Base-by-base conservation (phyloP, 2,797 vertebrate species). In the Apogon talboti region DNA sequence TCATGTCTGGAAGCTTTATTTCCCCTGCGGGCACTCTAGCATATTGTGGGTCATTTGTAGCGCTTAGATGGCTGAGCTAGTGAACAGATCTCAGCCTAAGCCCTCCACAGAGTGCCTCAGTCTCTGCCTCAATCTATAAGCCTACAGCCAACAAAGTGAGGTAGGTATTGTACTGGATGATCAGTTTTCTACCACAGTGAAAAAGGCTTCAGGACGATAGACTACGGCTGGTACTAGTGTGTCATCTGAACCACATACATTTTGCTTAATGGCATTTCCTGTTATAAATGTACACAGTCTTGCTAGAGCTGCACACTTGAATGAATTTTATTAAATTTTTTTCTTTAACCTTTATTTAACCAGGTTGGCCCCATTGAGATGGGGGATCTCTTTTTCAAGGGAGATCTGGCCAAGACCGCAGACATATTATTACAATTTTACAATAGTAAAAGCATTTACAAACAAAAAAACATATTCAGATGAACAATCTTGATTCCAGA, bases 11-110 rank as follows among this genome's bases (percentile, higher is more conserved):
- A 88, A 89, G 83, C 88, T 84, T 91, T 92, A 92, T 93, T 93
- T 92, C 91, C 91, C 92, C 72, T 63, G 89, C 85, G 93, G 88
- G 41, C 84, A 83, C 85, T 85, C 85, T 43, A 87, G 86, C 84
- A 90, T 92, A 92, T 91, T 91, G 92, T 82, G 83, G 91, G 84
- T 92, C 89, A 92, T 92, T 91, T 92, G 91, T 91, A 91, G 84
- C 70, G 81, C 86, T 91, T 89, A 92, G 86, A 83, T 82, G 81
- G 78, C 88, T 85, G 85, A 92, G 86, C 88, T 84, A 74, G 66
- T 76, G 82, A 79, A 71, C 85, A 87, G 74, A 86, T 84, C 88
- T 78, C 66, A 51, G 82, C 62, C 80, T 87, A 81, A 89, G 84
- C 82, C 66, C 40, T 62, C 76, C 46, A 16, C 81, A 66, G 75